phyloP scores from a whole-genome alignment of 2,888 invertebrate genomes.

The Leptinotarsa rubiginosa region DNA sequence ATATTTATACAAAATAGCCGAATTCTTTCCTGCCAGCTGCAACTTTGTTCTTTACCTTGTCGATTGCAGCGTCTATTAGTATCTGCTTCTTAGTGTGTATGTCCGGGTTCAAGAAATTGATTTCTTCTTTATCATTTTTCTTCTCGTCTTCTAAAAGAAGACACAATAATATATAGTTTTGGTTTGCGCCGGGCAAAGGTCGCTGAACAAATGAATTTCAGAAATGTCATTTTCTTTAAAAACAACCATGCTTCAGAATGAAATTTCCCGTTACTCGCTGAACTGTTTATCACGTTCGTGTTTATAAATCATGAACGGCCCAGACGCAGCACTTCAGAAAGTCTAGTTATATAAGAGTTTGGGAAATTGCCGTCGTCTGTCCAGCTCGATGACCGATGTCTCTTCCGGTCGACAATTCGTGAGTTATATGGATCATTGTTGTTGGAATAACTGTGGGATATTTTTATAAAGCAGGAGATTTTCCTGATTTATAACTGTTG shows the following conservation, averaged over 20 bases:
- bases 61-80: no score
- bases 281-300: not conserved
- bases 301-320: not conserved
- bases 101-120: no score
- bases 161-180: no score
- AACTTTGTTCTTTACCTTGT: no score
- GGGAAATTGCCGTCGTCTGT: constrained; percentile 12
- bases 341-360: not conserved
- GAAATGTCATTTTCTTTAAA: not conserved
- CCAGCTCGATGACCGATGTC: constrained; percentile 12
- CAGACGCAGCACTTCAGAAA: constrained; percentile 16
- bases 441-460: not conserved
- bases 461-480: not conserved
- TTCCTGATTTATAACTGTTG: not conserved
- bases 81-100: no score
- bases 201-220: no score
- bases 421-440: not conserved
- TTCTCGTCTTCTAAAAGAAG: no score
- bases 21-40: no score
- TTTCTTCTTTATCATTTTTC: no score
- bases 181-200: no score
- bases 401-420: constrained; percentile 7
- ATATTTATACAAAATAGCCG: no score
- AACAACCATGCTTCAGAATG: not conserved
- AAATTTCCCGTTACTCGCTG: not conserved